A percentile compares a stretch with the other conserved stretches of the same genome.
These are phyloP conservation scores for Drosophila willistoni DNA, from an alignment of 1,140 invertebrate genomes.

Conservation along the genomic window DNA sequence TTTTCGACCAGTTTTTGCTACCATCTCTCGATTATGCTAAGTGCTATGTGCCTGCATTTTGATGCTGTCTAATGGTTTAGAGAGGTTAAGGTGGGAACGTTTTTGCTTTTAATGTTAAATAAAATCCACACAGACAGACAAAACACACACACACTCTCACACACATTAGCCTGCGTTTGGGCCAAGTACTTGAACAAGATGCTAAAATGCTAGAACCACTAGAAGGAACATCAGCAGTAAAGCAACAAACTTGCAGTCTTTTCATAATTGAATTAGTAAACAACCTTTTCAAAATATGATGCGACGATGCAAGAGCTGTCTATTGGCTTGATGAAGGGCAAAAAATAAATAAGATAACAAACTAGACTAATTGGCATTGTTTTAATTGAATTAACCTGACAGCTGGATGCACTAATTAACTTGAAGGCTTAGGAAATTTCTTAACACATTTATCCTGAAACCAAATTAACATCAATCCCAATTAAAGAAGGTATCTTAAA, in stretches of 20 bases:
- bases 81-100: neutral
- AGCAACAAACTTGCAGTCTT: slow-evolving; percentile 60
- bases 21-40: slow-evolving; percentile 67
- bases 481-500: neutral
- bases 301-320: slow-evolving; percentile 35
- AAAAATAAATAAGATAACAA: slow-evolving; percentile 2
- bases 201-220: neutral
- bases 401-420: slow-evolving; percentile 39
- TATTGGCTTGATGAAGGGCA: slow-evolving; percentile 41
- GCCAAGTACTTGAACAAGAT: neutral
- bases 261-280: slow-evolving; percentile 68
- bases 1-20: slow-evolving; percentile 67
- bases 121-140: neutral
- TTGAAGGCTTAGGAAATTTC: slow-evolving; percentile 27
- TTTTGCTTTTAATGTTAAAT: slow-evolving; percentile 37
- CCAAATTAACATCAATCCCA: neutral
- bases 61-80: slow-evolving; percentile 39
- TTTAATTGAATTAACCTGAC: slow-evolving; percentile 59
- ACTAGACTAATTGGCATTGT: slow-evolving; percentile 64
- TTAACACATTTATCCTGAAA: slow-evolving; percentile 8
- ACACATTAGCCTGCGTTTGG: neutral
- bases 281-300: slow-evolving; percentile 26
- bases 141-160: neutral
- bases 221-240: slow-evolving; percentile 12
- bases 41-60: slow-evolving; percentile 55